Base-by-base conservation (phyloP, 1,140 invertebrate genomes). In the Medauroidea extradentata region DNA sequence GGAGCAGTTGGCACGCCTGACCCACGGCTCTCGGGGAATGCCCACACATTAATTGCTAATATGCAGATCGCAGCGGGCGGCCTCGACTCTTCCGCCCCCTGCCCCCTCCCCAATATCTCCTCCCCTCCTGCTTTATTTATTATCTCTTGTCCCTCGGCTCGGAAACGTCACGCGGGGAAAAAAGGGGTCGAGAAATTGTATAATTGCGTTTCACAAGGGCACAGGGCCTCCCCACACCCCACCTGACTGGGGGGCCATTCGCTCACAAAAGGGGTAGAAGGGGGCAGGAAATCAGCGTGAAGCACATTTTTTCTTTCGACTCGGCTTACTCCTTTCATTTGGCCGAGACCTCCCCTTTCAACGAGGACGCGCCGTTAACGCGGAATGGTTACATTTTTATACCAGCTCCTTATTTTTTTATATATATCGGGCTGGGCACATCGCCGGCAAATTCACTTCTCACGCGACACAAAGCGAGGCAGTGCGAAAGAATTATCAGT, bases 161-260 rank as follows among this genome's bases (percentile, higher is more conserved):
- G 25, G 51, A 53, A 43, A 49, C 14, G 46, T 13, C 21, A 49
- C 13, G 46, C 14, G 9, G 23, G 0, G 25, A 7, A 29, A 11
- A 21, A 16, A 51, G 24, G 38, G 49, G 27, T 25, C 7, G 38
- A 51, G 38, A 29, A 51, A 54, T 54, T 54, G 38, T 54, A 54
- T 54, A 54, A 54, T 54, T 54, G 53, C 41, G 42, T 54, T 54
- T 54, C 24, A 25, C 18, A 46, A 19, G 44, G 18, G 44, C 18
- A 25, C 18, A 13, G 25, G 19, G 21, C 5, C 53, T 14, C 7
- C 21, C 25, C 19, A 27, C 38, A 16, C 29, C 41, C 41, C 53
- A 54, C 53, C 53, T 54, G 53, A 54, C 53, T 14, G 38, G 53
- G 53, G 53, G 53, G 38, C 53, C 41, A 54, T 54, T 54, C 24